Percentiles rank a stretch among this genome's conserved stretches.
phyloP scores from a whole-genome alignment of 2,113 vertebrate genomes.

The Ivindomyrus marchei region DNA sequence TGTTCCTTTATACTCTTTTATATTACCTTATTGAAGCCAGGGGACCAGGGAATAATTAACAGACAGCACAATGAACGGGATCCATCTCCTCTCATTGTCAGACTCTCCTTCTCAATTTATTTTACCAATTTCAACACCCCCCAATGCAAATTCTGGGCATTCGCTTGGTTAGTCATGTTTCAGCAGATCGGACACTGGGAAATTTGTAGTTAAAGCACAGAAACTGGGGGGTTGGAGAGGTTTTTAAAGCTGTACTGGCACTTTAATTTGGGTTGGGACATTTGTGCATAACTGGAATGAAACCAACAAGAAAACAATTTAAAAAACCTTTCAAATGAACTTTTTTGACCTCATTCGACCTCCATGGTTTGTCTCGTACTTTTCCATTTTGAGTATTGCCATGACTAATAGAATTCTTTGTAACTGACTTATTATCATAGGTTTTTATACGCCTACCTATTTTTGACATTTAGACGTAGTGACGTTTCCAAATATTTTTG shows the following conservation, averaged over 20 bases:
- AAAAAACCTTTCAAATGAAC: neutral
- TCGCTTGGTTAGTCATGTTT: conserved; percentile 48
- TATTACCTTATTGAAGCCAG: conserved; percentile 68
- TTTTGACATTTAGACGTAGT: neutral
- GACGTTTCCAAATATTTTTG: neutral
- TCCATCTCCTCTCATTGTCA: conserved; percentile 39
- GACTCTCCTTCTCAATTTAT: conserved; percentile 57
- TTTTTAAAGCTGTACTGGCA: conserved; percentile 24
- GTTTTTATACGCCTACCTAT: neutral
- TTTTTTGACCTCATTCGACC: neutral
- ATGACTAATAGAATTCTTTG: neutral
- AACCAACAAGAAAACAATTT: neutral
- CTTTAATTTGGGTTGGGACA: neutral
- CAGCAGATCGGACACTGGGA: conserved; percentile 36
- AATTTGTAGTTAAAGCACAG: conserved; percentile 49
- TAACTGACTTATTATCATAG: neutral
- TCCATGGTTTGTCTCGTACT: neutral
- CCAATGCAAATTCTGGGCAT: neutral
- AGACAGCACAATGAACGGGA: conserved; percentile 52
- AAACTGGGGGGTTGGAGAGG: conserved; percentile 20
- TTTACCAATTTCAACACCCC: neutral
- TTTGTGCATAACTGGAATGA: neutral
- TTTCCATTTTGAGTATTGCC: neutral
- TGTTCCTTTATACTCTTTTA: conserved; percentile 75
- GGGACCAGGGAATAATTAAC: conserved; percentile 67